These are phyloP conservation scores for Gymnogyps californianus DNA, from an alignment of 2,113 vertebrate genomes.

Conservation along the genomic window DNA sequence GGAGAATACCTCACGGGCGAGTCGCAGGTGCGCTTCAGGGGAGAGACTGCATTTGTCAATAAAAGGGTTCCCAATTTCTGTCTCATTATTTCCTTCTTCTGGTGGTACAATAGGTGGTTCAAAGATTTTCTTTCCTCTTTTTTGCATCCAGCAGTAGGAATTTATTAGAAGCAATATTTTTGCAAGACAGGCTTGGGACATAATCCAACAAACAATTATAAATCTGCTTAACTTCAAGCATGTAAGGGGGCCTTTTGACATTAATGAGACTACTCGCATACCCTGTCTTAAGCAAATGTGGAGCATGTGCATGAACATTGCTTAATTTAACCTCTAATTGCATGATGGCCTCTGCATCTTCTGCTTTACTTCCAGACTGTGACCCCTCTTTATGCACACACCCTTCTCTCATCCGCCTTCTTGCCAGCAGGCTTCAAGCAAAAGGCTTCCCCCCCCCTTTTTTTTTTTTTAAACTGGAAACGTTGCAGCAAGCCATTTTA, in stretches of 20 bases:
- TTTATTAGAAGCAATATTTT: not conserved
- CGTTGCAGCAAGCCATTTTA: not conserved
- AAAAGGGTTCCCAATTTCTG: not conserved
- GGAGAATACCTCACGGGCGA: too few species aligned
- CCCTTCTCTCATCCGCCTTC: not conserved
- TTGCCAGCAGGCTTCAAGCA: not conserved
- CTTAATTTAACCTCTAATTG: not conserved
- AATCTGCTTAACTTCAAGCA: not conserved
- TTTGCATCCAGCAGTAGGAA: not conserved
- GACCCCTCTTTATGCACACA: not conserved
- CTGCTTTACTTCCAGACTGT: not conserved
- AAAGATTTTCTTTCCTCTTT: not conserved
- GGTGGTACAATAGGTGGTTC: not conserved
- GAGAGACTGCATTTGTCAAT: not conserved
- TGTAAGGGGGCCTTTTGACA: not conserved
- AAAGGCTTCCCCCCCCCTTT: rapidly evolving
- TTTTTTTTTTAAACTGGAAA: not conserved
- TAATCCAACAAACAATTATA: not conserved
- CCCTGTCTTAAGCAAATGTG: not conserved
- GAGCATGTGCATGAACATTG: not conserved
- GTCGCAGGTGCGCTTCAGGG: rapidly evolving
- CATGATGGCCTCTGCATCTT: not conserved
- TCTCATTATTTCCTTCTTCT: not conserved
- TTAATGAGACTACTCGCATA: not conserved
- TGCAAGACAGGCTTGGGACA: not conserved